Percentiles rank a stretch among this genome's conserved stretches.
phyloP scores from a whole-genome alignment of 2,888 invertebrate species.

The Plagiodera versicolora region DNA sequence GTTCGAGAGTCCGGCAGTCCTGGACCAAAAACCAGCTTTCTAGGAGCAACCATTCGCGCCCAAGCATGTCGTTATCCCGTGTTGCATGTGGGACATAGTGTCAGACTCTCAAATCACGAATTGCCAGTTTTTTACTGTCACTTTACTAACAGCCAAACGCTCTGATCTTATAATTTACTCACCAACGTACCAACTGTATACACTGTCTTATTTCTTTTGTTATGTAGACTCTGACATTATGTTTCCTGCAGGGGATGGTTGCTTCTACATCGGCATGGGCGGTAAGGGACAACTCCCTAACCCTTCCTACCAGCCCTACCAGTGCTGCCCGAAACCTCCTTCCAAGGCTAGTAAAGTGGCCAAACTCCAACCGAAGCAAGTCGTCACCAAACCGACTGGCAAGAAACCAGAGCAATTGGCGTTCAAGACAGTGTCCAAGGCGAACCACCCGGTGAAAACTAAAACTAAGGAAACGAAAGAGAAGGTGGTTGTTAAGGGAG shows the following conservation, averaged over 20 bases:
- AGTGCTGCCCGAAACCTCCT: conserved; percentile 88
- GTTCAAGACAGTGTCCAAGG: conserved; percentile 53
- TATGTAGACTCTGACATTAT: conserved; percentile 69
- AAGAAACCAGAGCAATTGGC: conserved; percentile 46
- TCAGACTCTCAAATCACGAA: conserved; percentile 53
- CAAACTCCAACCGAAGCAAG: conserved; percentile 64
- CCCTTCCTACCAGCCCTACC: conserved; percentile 84
- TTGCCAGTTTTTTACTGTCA: conserved; percentile 34
- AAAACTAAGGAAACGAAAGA: conserved; percentile 22
- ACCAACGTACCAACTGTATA: conserved; percentile 26
- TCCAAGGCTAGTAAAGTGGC: conserved; percentile 78
- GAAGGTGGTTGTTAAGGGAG: conserved; percentile 59
- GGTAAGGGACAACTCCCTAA: conserved; percentile 77
- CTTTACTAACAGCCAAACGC: conserved; percentile 46
- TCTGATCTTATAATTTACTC: conserved; percentile 35
- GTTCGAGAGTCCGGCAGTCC: conserved; percentile 38
- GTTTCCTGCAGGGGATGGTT: conserved; percentile 92
- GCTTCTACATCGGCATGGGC: conserved; percentile 95
- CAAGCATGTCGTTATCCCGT: conserved; percentile 42
- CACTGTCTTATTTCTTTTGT: conserved; percentile 15
- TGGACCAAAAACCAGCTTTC: conserved; percentile 40
- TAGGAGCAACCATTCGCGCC: conserved; percentile 47
- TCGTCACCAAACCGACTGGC: conserved; percentile 33
- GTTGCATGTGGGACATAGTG: conserved; percentile 56
- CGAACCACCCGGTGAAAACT: conserved; percentile 39